These are phyloP conservation scores for Scaptomyza parva DNA, from an alignment of 2,888 invertebrate species.

Conservation along the genomic window DNA sequence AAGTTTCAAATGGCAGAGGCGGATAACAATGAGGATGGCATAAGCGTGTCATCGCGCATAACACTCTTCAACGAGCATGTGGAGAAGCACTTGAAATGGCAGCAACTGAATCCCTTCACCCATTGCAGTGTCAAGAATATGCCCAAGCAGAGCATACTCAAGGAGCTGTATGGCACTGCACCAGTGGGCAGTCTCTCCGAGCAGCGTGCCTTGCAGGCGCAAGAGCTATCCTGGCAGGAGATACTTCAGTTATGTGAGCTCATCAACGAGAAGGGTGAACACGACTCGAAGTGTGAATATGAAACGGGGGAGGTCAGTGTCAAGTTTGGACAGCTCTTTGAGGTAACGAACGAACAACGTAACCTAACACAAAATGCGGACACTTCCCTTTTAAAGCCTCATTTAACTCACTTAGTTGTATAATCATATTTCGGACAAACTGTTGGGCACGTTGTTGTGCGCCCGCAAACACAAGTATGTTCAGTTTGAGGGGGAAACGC, in stretches of 20 bases:
- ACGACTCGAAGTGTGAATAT: background rate
- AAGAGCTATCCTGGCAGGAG: conserved; percentile 53
- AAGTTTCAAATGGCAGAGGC: conserved; percentile 31
- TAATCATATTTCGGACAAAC: conserved; percentile 94
- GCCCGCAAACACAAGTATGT: conserved; percentile 95
- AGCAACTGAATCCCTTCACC: conserved; percentile 63
- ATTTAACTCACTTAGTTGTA: conserved; percentile 88
- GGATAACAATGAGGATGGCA: conserved; percentile 28
- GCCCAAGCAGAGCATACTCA: conserved; percentile 46
- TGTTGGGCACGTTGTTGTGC: conserved; percentile 95
- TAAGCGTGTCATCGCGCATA: conserved; percentile 62
- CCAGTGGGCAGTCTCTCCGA: conserved; percentile 67
- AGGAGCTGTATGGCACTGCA: conserved; percentile 58
- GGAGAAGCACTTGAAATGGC: conserved; percentile 61
- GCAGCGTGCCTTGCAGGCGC: conserved; percentile 54
- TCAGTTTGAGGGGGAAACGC: conserved; percentile 95
- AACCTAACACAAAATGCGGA: no score
- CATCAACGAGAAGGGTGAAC: conserved; percentile 30
- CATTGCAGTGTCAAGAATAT: conserved; percentile 59
- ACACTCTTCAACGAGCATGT: conserved; percentile 58
- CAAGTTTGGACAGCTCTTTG: conserved; percentile 63
- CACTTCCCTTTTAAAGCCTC: background rate
- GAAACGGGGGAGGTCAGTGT: conserved; percentile 15
- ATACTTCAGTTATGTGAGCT: conserved; percentile 61
- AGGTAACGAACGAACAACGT: conserved; percentile 32